Base-by-base conservation (phyloP, 2,113 vertebrate species). In the Oenanthe melanoleuca region DNA sequence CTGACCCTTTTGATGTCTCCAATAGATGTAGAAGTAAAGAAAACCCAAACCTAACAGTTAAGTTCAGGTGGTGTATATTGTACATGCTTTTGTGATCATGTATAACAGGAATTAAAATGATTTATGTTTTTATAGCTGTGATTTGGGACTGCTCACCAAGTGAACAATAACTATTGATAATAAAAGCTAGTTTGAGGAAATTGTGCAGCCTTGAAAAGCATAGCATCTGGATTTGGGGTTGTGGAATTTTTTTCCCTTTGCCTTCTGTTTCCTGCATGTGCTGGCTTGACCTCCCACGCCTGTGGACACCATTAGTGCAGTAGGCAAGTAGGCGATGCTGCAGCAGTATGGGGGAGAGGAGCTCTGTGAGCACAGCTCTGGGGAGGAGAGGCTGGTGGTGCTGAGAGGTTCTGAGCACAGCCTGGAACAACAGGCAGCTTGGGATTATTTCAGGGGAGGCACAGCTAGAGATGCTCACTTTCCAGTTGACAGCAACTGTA, bases 351-450 rank as follows among this genome's bases (percentile, higher is more conserved):
- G 93, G 96, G 95, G 88, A 82, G 95, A 95, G 78, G 42, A 92
- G 74, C 60, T 89, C 65, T 94, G 61, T 38, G 15, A 56, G 88
- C 52, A 71, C 85, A 88, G 91, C 88, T 70, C 79, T 29, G 63
- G 56, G 64, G 80, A 92, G 91, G 86, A 88, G 93, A 97, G 66
- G 34, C 50, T 92, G 97, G 93, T 96, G 97, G 93, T n/a, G 84
- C 96, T 96, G 67, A 85, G 91, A 77, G 67, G 74, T 94, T 96
- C 94, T 88, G 92, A 92, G 49, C 88, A 93, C 84, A 96, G 93
- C 92, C 91, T 91, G 89, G 80, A 97, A 95, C 87, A 95, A 37
- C 96, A 95, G 86, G 82, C 96, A 96, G 94, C 93, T 96, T 80
- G 91, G 96, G 72, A 86, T 94, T 97, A 69, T 95, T 94, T 95